Conservation (phyloP, 2,888 invertebrate species). For the Eristalis pertinax region DNA sequence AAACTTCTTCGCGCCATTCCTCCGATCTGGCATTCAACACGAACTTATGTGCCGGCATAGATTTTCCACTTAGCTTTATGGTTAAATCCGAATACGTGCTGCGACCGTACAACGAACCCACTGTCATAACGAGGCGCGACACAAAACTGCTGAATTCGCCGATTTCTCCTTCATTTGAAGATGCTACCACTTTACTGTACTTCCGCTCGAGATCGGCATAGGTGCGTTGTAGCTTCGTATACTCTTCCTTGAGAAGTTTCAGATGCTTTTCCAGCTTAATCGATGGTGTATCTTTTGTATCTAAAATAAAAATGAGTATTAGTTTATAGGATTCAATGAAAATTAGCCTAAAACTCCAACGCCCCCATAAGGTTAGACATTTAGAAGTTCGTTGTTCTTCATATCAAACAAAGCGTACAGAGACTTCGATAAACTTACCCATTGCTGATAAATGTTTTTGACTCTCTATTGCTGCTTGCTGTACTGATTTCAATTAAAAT, state of each 20-base stretch:
- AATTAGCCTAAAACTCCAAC: slow-evolving; percentile 43
- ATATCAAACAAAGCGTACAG: neutral
- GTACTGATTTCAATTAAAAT: slow-evolving; percentile 38
- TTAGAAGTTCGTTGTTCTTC: neutral
- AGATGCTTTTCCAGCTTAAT: slow-evolving; percentile 92
- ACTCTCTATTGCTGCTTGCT: neutral
- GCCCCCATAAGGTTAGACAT: slow-evolving; percentile 49
- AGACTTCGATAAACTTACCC: slow-evolving; percentile 34
- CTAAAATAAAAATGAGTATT: slow-evolving; percentile 53
- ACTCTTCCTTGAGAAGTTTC: slow-evolving; percentile 92
- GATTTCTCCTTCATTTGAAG: slow-evolving; percentile 84
- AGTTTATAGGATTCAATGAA: neutral
- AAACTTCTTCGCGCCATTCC: slow-evolving; percentile 90
- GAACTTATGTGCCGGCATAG: slow-evolving; percentile 93
- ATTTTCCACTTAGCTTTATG: slow-evolving; percentile 87
- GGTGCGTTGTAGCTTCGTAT: slow-evolving; percentile 92
- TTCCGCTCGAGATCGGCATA: slow-evolving; percentile 92
- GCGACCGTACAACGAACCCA: slow-evolving; percentile 91
- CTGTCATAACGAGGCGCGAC: slow-evolving; percentile 89
- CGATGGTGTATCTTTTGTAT: slow-evolving; percentile 75
- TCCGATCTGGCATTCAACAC: slow-evolving; percentile 93
- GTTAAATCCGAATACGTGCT: slow-evolving; percentile 91
- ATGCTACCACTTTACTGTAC: slow-evolving; percentile 89
- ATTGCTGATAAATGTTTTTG: slow-evolving; percentile 22
- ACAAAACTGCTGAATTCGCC: slow-evolving; percentile 88